Base-by-base conservation (phyloP, 2,888 invertebrate species). In the Drosophila mercatorum region DNA sequence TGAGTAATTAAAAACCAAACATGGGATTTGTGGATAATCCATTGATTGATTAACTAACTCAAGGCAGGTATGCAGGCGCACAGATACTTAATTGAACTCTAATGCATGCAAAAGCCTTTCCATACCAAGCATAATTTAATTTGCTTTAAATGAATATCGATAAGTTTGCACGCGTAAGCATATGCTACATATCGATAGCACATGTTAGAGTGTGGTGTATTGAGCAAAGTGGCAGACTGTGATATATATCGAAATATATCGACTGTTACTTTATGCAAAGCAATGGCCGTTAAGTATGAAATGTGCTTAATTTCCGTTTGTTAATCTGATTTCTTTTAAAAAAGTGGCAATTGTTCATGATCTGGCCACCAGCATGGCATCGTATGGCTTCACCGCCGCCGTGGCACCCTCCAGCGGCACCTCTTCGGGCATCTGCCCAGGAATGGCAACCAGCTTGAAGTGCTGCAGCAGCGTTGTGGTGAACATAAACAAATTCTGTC, bases 401-500 rank as follows among this genome's bases (percentile, higher is more conserved):
- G 97, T 97, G 1, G 96, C 96, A 0, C 97, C 97, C 88, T 97
- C 97, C 0, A 95, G 93, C 47, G 95, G 95, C 34, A 95, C 94
- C 22, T 95, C 93, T 5, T 95, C 94, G 0, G 97, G 97, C 68
- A 94, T 92, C 72, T 95, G 94, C 0, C 95, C 96, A 0, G 96
- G 95, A 1, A 95, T 94, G 0, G 95, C 93, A 2, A 94, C 91
- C 87, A 97, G 95, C 5, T 94, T 94, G 81, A 96, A 97, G 81
- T 94, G 94, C 92, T 97, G 97, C 79, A 97, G 93, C 80, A 97
- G 93, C 0, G 95, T 94, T 0, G 96, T 95, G 0, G 95, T 95
- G 83, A 97, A 96, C 40, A 97, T 91, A 88, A 97, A 97, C 58
- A 97, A 94, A 86, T 96, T 97, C 81, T 96, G 96, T 83, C 95